Conservation (phyloP, 1,140 invertebrate genomes). For the Sycophila sp. region DNA sequence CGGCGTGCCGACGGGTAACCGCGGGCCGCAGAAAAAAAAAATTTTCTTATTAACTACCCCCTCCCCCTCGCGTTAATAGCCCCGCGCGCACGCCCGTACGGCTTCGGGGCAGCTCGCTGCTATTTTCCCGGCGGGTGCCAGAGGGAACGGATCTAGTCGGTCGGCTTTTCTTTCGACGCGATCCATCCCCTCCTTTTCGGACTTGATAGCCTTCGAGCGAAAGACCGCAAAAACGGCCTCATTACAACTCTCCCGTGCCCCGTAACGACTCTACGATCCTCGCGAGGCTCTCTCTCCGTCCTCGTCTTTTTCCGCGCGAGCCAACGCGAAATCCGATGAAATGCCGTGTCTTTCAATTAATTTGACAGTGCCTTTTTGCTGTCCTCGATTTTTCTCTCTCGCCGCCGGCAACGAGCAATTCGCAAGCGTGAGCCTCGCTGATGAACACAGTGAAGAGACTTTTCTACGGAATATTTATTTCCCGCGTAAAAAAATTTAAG, state of each 20-base stretch:
- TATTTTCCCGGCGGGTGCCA: too few relatives aligned
- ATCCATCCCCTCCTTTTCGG: slow-evolving; percentile 10
- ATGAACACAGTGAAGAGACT: background rate
- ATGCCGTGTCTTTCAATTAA: background rate
- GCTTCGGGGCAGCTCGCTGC: too few relatives aligned
- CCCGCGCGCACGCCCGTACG: too few relatives aligned
- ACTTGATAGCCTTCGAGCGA: slow-evolving; percentile 33
- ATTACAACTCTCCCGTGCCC: background rate
- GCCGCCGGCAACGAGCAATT: background rate
- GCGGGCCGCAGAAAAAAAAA: background rate
- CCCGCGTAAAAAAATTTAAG: background rate
- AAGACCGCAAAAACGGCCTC: slow-evolving; percentile 19
- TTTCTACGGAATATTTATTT: background rate
- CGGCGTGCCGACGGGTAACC: background rate
- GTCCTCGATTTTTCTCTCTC: background rate
- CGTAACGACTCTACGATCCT: background rate
- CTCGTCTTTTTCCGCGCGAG: background rate
- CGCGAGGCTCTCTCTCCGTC: background rate
- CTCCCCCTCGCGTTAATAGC: background rate
- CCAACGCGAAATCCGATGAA: background rate
- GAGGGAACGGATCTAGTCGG: background rate
- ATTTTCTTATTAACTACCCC: background rate
- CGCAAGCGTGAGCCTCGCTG: background rate
- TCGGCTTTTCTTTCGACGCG: background rate
- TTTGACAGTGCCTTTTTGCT: slow-evolving; percentile 5